These are phyloP conservation scores for Cryptotis parvus DNA, from an alignment of 2,113 vertebrate species.

Conservation along the genomic window DNA sequence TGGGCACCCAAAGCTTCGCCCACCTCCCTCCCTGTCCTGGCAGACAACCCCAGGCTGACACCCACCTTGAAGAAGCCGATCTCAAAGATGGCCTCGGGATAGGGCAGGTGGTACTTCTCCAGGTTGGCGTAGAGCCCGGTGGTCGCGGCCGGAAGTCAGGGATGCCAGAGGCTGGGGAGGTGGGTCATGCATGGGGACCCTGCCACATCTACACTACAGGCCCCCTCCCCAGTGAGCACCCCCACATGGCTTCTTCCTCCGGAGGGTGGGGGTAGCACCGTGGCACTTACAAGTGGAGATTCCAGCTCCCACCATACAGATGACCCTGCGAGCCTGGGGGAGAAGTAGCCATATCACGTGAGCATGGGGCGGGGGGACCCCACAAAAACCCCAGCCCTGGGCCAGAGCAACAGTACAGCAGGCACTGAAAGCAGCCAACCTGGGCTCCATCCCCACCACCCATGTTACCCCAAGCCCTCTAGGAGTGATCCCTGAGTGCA, in stretches of 20 bases:
- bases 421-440: too few species aligned
- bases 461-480: too few species aligned
- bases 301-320: constrained; percentile 95
- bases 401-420: too few species aligned
- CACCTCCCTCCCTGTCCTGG: not conserved
- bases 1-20: not conserved
- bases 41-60: not conserved
- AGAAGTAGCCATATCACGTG: not conserved
- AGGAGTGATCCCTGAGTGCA: too few species aligned
- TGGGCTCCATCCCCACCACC: not conserved
- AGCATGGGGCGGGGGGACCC: too few species aligned
- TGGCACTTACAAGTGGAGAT: constrained; percentile 92
- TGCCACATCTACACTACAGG: not conserved
- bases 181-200: not conserved
- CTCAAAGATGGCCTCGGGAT: constrained; percentile 96
- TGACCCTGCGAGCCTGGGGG: constrained; percentile 91
- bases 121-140: constrained; percentile 95
- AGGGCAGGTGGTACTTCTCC: constrained; percentile 93
- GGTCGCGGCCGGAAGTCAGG: constrained; percentile 94
- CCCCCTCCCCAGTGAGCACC: too few species aligned
- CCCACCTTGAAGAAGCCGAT: constrained; percentile 94
- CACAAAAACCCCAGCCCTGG: not conserved
- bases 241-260: too few species aligned
- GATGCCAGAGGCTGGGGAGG: constrained; percentile 92
- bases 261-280: not conserved